These are phyloP conservation scores for Anthophora plumipes DNA, from an alignment of 2,888 invertebrate species.

Conservation along the genomic window DNA sequence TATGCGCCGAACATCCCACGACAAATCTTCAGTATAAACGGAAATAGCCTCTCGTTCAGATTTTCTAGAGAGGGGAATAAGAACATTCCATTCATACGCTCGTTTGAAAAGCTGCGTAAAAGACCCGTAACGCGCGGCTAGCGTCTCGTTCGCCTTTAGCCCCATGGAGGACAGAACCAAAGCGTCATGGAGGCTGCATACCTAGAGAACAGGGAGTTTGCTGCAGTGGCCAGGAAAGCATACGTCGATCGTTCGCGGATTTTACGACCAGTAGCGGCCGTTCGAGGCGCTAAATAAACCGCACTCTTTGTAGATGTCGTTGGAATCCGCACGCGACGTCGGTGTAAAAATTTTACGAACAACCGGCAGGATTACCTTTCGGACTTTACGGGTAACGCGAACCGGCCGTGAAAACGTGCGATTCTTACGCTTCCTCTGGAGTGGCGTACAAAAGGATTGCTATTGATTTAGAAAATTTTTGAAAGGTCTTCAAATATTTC, in stretches of 20 bases:
- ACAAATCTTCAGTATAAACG: background rate
- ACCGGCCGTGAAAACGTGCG: constrained; percentile 27
- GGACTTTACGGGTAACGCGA: constrained; percentile 46
- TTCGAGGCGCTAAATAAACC: constrained; percentile 61
- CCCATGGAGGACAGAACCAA: background rate
- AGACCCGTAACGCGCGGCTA: background rate
- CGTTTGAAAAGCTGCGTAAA: constrained; percentile 2
- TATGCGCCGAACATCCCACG: too few species aligned
- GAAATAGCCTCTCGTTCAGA: background rate
- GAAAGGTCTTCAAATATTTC: too few species aligned
- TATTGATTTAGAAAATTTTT: too few species aligned
- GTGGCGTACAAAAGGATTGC: too few species aligned
- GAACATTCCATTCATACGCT: constrained; percentile 8
- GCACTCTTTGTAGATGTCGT: constrained; percentile 40
- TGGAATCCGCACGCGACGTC: constrained; percentile 32
- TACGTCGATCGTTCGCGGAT: constrained; percentile 67
- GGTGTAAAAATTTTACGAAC: constrained; percentile 66
- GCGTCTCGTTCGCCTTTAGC: background rate
- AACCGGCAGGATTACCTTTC: constrained; percentile 45
- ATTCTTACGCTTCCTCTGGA: constrained; percentile 19
- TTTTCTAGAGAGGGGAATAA: background rate
- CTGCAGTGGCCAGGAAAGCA: constrained; percentile 16
- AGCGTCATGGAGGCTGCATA: background rate
- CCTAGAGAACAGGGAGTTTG: background rate
- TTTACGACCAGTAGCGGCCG: constrained; percentile 59